These are phyloP conservation scores for Pyralis farinalis DNA, from an alignment of 2,888 invertebrate genomes.

Conservation along the genomic window DNA sequence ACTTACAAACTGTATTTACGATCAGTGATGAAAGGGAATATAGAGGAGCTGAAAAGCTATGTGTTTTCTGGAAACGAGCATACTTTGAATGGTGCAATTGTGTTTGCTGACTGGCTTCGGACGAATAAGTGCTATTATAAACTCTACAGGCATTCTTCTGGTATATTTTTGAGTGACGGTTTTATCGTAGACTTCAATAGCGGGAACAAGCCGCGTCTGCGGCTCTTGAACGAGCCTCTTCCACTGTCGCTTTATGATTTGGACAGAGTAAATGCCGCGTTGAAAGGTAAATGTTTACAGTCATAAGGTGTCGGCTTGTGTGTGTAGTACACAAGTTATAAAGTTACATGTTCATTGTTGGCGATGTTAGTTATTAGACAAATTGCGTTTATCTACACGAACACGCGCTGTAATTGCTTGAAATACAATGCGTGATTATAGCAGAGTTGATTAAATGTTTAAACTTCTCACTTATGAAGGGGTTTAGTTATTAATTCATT, in stretches of 20 bases:
- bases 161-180: slow-evolving; percentile 74
- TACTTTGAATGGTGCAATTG: slow-evolving; percentile 69
- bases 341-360: slow-evolving; percentile 44
- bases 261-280: slow-evolving; percentile 76
- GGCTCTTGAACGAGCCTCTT: slow-evolving; percentile 72
- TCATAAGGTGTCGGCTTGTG: slow-evolving; percentile 52
- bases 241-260: slow-evolving; percentile 74
- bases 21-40: slow-evolving; percentile 67
- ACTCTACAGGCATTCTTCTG: slow-evolving; percentile 72
- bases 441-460: slow-evolving; percentile 8
- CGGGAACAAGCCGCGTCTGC: slow-evolving; percentile 55
- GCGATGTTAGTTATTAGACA: slow-evolving; percentile 19
- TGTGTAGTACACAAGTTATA: slow-evolving; percentile 45
- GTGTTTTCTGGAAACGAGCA: slow-evolving; percentile 62
- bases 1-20: slow-evolving; percentile 70
- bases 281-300: slow-evolving; percentile 76
- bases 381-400: slow-evolving; percentile 10
- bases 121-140: slow-evolving; percentile 72
- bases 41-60: slow-evolving; percentile 61
- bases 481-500: not conserved
- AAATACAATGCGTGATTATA: slow-evolving; percentile 8
- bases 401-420: slow-evolving; percentile 8
- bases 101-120: slow-evolving; percentile 69
- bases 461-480: slow-evolving; percentile 7
- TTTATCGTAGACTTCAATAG: slow-evolving; percentile 51